Conservation (phyloP, 2,888 invertebrate genomes). For the Platycheirus albimanus region DNA sequence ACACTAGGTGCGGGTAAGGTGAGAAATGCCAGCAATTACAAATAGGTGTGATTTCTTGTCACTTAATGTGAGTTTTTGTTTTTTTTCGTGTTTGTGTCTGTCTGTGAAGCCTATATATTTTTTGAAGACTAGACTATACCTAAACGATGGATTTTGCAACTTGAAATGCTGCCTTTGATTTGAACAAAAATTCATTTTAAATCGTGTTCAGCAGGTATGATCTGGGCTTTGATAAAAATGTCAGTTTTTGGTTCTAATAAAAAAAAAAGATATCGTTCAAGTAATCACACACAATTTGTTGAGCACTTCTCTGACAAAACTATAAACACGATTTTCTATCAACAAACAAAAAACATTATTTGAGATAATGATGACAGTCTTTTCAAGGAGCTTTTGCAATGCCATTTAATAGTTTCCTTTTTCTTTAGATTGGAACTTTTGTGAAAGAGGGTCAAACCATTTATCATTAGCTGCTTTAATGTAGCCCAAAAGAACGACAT, state of each 20-base stretch:
- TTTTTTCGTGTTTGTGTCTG: slow-evolving; percentile 4
- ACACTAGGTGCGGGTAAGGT: slow-evolving; percentile 52
- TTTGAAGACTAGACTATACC: too few relatives aligned
- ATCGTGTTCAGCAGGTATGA: slow-evolving; percentile 27
- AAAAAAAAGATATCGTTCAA: slow-evolving; percentile 30
- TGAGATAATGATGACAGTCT: too few relatives aligned
- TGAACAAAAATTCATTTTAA: not conserved
- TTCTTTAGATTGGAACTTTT: too few relatives aligned
- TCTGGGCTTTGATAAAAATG: slow-evolving; percentile 1
- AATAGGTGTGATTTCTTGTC: slow-evolving; percentile 69
- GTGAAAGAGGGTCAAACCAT: too few relatives aligned
- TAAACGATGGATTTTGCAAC: slow-evolving; percentile 17
- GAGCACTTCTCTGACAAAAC: not conserved
- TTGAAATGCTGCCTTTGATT: slow-evolving; percentile 32
- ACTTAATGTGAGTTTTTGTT: slow-evolving; percentile 40
- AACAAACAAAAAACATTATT: too few relatives aligned
- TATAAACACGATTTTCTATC: too few relatives aligned
- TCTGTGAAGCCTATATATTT: slow-evolving; percentile 21
- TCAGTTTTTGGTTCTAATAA: slow-evolving; percentile 26
- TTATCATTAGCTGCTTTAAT: too few relatives aligned
- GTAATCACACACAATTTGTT: slow-evolving; percentile 26
- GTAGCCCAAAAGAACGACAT: too few relatives aligned
- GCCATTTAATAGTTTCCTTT: too few relatives aligned
- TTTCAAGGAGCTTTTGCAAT: too few relatives aligned
- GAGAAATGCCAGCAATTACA: slow-evolving; percentile 69